Evolutionary conservation across 2,113 vertebrate species (phyloP), one percentile per base, ranked within the genome.

Genomic region (Pygoscelis antarcticus): DNA sequence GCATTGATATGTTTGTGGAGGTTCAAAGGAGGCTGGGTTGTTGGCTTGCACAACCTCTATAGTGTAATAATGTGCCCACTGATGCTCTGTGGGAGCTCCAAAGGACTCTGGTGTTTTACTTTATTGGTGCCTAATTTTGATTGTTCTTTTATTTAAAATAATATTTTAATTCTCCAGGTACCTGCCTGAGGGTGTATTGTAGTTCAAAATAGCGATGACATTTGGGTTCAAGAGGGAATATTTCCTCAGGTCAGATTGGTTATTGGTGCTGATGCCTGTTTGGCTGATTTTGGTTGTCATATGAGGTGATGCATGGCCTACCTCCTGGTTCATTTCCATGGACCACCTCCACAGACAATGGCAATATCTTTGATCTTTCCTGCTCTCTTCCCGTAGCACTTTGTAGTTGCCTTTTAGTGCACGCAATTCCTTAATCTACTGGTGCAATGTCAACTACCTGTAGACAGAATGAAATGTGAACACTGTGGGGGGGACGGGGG

Each of bases 401-500:
- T 9, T 6, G 21, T 15, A 40, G 17, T 10, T 46, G 55, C 34
- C 44, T 64, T 69, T 57, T 21, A 34, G 21, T 20, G 60, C 32
- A 36, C 55, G 18, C 9, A 57, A 10, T 23, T 55, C 65, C 58
- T 62, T 29, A 7, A 22, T 11, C 36, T 61, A 12, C 21, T 11
- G 11, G 17, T 46, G 60, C 14, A 15, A 14, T 26, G 36, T 17
- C 57, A 78, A 2, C 19, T 42, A 44, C 55, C 54, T 57, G 42
- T 21, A 21, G 1, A 25, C 16, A 70, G 68, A 42, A 46, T 13
- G 8, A 57, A 61, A 22, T 4, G 2, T 38, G 65, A 83, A 29
- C 22, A 4, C 1, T 25, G 6, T 1, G 17, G 16, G 3, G 9
- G 1, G 26, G 10, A 36, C n/a, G 2, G 30, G 20, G 3, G 36